Conservation (phyloP, 2,113 vertebrate genomes). For the Zosterops borbonicus region DNA sequence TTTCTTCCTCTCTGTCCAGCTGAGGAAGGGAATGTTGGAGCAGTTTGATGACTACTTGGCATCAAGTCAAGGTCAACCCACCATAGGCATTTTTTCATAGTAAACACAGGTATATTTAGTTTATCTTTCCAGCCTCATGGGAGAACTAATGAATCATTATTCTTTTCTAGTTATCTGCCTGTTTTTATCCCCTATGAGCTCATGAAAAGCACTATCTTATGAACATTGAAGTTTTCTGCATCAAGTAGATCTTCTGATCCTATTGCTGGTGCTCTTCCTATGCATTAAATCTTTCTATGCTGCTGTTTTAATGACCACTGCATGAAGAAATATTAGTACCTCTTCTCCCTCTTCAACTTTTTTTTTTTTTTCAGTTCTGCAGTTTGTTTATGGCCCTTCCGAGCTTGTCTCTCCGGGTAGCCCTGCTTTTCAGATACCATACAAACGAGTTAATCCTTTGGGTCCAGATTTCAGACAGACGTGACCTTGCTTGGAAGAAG, state of each 20-base stretch:
- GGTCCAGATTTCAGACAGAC: too few species aligned
- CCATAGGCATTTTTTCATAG: background rate
- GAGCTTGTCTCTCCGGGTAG: too few species aligned
- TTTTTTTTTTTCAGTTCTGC: background rate
- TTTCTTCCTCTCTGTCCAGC: background rate
- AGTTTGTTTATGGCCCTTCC: background rate
- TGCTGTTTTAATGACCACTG: background rate
- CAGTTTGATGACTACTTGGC: background rate
- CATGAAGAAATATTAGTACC: background rate
- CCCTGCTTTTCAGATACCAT: too few species aligned
- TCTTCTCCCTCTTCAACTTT: background rate
- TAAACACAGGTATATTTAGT: background rate
- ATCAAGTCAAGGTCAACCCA: background rate
- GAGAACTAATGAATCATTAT: background rate
- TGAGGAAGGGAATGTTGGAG: background rate
- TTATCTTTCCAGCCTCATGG: background rate
- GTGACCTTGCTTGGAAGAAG: too few species aligned
- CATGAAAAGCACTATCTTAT: background rate
- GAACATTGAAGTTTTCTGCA: background rate
- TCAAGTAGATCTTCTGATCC: background rate
- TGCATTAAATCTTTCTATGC: background rate
- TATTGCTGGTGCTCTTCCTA: background rate
- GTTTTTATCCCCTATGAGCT: background rate
- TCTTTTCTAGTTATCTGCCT: background rate
- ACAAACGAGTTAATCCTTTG: too few species aligned